These are phyloP conservation scores for Pseudorasbora parva DNA, from an alignment of 2,113 vertebrate species.

Conservation along the genomic window DNA sequence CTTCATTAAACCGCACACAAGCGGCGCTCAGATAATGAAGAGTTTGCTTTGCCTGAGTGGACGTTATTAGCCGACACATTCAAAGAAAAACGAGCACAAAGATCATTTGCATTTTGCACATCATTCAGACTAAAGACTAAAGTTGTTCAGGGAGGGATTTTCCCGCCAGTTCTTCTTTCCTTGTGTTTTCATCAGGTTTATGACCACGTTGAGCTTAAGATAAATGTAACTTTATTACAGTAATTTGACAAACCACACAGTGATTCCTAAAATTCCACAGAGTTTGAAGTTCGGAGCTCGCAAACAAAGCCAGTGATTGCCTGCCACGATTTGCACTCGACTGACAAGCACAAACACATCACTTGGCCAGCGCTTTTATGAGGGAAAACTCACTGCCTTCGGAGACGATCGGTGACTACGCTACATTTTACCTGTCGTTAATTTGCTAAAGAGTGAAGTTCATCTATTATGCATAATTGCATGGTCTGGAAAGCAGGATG, in stretches of 20 bases:
- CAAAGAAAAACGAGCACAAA: conserved; percentile 48
- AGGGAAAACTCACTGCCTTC: conserved; percentile 43
- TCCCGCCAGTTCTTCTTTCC: conserved; percentile 29
- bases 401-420: conserved; percentile 17
- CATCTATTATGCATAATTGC: conserved; percentile 66
- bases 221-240: conserved; percentile 53
- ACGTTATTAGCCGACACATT: conserved; percentile 72
- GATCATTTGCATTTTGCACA: background rate
- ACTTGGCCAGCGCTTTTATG: conserved; percentile 2
- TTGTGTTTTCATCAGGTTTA: conserved; percentile 51
- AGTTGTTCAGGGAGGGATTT: conserved; percentile 51
- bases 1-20: conserved; percentile 78
- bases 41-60: conserved; percentile 66
- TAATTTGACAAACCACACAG: conserved; percentile 52
- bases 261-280: conserved; percentile 58
- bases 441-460: conserved; percentile 54
- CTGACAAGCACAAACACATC: conserved; percentile 44
- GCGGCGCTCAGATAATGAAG: conserved; percentile 66
- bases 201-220: conserved; percentile 45
- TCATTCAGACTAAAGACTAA: background rate
- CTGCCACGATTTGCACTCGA: conserved; percentile 6
- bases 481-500: conserved; percentile 61
- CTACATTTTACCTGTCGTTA: conserved; percentile 43
- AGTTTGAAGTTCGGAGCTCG: conserved; percentile 26
- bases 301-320: conserved; percentile 34